Evolutionary conservation across 2,113 vertebrate species (phyloP).

Genomic region (Prunella fulvescens): DNA sequence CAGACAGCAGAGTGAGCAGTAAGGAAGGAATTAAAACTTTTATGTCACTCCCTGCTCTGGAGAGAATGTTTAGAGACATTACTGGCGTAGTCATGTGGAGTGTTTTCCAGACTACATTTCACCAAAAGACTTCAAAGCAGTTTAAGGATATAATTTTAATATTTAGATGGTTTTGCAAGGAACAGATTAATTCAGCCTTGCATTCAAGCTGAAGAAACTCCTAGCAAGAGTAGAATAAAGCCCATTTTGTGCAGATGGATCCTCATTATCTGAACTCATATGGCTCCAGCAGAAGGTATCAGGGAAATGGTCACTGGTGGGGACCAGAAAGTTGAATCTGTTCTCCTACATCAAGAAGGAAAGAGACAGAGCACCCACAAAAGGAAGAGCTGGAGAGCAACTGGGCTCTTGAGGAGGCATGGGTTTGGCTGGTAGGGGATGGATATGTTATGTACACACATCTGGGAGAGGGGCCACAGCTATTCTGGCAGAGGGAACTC

Average conservation of each 20-base stretch:
- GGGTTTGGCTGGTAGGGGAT: neutral
- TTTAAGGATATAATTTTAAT: neutral
- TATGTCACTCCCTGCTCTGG: constrained; percentile 6
- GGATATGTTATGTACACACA: accelerated
- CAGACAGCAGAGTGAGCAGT: constrained; percentile 2
- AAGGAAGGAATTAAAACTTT: constrained; percentile 31
- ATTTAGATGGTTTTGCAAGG: neutral
- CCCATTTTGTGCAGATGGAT: neutral
- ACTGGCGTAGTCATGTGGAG: neutral
- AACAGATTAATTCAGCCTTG: neutral
- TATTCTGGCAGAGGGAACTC: neutral
- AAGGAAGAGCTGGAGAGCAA: neutral
- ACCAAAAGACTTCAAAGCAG: neutral
- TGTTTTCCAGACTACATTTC: constrained; percentile 5
- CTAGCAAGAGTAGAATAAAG: neutral
- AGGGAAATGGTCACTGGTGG: neutral
- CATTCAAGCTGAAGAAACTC: neutral
- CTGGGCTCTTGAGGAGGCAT: neutral
- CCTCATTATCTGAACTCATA: neutral
- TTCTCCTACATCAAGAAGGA: neutral
- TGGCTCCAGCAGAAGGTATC: neutral
- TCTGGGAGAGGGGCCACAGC: neutral
- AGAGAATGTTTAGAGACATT: neutral
- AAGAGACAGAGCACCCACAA: neutral
- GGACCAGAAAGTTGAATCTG: neutral